These are phyloP conservation scores for Drosophila asahinai DNA, from an alignment of 1,140 invertebrate species.

Conservation along the genomic window DNA sequence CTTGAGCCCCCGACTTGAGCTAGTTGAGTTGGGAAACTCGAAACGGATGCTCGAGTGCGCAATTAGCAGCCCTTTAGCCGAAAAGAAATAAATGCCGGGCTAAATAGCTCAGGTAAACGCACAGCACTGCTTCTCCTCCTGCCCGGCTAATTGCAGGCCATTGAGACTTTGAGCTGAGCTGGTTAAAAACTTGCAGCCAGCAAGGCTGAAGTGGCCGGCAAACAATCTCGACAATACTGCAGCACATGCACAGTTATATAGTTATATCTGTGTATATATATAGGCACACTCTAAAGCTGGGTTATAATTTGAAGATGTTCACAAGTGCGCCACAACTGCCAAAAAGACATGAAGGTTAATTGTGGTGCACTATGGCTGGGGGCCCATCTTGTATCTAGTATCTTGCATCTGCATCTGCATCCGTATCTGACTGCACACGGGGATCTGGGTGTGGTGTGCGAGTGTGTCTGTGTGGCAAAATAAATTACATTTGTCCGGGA, in stretches of 20 bases:
- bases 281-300: slow-evolving; percentile 31
- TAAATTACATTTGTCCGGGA: slow-evolving; percentile 72
- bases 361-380: slow-evolving; percentile 61
- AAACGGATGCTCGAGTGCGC: slow-evolving; percentile 57
- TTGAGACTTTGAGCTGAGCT: slow-evolving; percentile 60
- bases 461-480: slow-evolving; percentile 37
- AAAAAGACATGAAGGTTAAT: slow-evolving; percentile 83
- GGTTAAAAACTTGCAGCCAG: slow-evolving; percentile 56
- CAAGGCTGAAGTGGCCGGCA: slow-evolving; percentile 35
- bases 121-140: slow-evolving; percentile 17
- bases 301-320: slow-evolving; percentile 75
- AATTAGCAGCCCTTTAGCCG: slow-evolving; percentile 66
- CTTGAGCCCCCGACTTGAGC: slow-evolving; percentile 34
- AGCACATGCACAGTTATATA: slow-evolving; percentile 16
- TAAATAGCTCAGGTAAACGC: slow-evolving; percentile 58
- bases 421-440: slow-evolving; percentile 23
- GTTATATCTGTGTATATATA: background rate
- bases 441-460: slow-evolving; percentile 1
- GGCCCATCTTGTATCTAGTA: slow-evolving; percentile 32
- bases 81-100: slow-evolving; percentile 36
- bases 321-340: slow-evolving; percentile 71
- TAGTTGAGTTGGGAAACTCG: slow-evolving; percentile 40
- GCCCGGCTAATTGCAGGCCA: slow-evolving; percentile 72
- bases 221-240: slow-evolving; percentile 33
- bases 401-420: slow-evolving; percentile 42